Conservation (phyloP, 2,888 invertebrate genomes). For the Hylaea fasciaria region DNA sequence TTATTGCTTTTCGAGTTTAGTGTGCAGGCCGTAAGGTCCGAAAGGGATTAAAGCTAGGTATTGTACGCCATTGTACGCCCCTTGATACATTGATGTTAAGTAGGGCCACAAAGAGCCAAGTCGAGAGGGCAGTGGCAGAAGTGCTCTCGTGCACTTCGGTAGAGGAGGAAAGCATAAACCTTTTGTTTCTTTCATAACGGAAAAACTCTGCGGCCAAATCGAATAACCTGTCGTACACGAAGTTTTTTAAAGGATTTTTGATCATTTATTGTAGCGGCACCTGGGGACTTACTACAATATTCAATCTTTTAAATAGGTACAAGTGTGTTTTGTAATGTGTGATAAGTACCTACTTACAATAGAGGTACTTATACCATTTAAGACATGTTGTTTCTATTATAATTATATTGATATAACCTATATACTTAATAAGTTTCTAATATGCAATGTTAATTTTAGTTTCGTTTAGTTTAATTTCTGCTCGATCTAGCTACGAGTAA, state of each 20-base stretch:
- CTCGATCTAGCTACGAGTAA: too few relatives aligned
- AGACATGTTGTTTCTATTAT: too few relatives aligned
- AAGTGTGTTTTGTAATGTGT: too few relatives aligned
- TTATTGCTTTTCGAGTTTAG: constrained; percentile 17
- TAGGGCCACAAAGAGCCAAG: constrained; percentile 27
- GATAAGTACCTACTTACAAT: too few relatives aligned
- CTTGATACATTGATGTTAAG: constrained; percentile 34
- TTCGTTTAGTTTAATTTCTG: too few relatives aligned
- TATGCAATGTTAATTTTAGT: too few relatives aligned
- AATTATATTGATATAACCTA: too few relatives aligned
- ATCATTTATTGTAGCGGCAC: neutral
- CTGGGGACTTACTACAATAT: too few relatives aligned
- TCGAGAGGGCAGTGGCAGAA: constrained; percentile 15
- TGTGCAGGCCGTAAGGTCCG: constrained; percentile 11
- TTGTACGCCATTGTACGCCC: constrained; percentile 25
- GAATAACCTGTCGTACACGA: constrained; percentile 6
- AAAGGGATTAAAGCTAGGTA: constrained; percentile 13
- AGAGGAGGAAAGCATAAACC: constrained; percentile 26
- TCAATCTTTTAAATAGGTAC: too few relatives aligned
- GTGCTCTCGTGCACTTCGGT: constrained; percentile 30
- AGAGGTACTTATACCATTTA: too few relatives aligned
- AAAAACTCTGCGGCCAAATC: constrained; percentile 15
- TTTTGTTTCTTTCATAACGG: constrained; percentile 25
- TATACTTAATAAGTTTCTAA: too few relatives aligned
- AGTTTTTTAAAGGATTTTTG: neutral